These are phyloP conservation scores for Todus mexicanus DNA, from an alignment of 2,797 vertebrate genomes.

Conservation along the genomic window DNA sequence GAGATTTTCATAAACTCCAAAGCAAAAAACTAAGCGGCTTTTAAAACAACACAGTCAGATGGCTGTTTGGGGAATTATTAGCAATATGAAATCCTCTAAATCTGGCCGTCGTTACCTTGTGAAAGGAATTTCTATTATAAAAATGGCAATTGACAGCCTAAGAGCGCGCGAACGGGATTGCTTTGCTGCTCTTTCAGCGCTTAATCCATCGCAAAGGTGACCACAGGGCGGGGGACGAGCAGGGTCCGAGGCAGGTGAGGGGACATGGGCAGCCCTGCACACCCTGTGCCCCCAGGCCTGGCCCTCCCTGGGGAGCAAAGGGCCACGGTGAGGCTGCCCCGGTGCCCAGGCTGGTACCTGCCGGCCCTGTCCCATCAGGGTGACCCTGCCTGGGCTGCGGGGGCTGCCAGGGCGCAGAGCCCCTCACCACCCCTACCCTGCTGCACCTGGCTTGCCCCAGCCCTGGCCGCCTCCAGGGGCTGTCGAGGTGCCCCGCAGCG, in stretches of 20 bases:
- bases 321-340: accelerated
- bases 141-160: slow-evolving; percentile 54
- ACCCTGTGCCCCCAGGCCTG: background rate
- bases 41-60: slow-evolving; percentile 71
- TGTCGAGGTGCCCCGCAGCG: background rate
- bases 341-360: background rate
- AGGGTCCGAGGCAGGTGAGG: background rate
- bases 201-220: background rate
- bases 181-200: background rate
- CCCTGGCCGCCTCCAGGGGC: background rate
- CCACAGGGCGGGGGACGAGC: accelerated
- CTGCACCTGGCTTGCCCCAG: accelerated
- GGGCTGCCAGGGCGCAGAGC: background rate
- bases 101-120: slow-evolving; percentile 74
- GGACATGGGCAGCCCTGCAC: background rate
- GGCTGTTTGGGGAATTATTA: slow-evolving; percentile 70
- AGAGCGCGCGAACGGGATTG: background rate
- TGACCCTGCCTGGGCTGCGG: accelerated
- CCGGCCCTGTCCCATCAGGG: background rate
- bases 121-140: slow-evolving; percentile 65
- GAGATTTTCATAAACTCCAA: slow-evolving; percentile 92
- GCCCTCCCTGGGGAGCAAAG: accelerated
- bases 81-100: slow-evolving; percentile 71
- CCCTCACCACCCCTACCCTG: accelerated
- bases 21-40: slow-evolving; percentile 75